Base-by-base conservation (phyloP, 2,888 invertebrate species). In the Ferrisia virgata region DNA sequence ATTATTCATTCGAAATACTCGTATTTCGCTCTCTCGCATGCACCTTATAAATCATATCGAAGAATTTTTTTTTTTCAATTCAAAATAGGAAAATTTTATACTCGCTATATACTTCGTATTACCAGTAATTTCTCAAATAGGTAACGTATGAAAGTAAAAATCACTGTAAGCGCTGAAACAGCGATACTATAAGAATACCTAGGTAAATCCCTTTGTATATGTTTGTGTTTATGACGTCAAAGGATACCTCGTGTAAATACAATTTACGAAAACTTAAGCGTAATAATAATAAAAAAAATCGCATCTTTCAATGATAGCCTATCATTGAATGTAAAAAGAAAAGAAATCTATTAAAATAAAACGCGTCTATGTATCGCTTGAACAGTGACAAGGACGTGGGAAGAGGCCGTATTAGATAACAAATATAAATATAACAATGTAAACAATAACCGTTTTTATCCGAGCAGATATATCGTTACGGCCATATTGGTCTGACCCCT, bases 391-490 rank as follows among this genome's bases (percentile, higher is more conserved):
- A 81, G 81, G 81, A 81, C 81, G 58, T 81, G 58, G 53, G 81
- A 81, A 81, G 81, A 81, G 81, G 81, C 58, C 81, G 53, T 53
- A 80, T 80, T 80, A 80, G 80, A 80, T 80, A 81, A 33, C 31
- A 53, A 53, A 47, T 64, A 58, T 31, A 81, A 33, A 64, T 64
- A 81, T 64, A 81, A 81, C 53, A 58, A 80, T 81, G 36, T 81
- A 81, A 81, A 81, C 81, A 81, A 81, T 81, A 64, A 72, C 33
- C 33, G 72, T 72, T 72, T 72, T 36, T 72, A 72, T 72, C 33
- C 72, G 8, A 33, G 5, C 72, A 72, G 72, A 36, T 72, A 64
- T 64, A 72, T 72, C 36, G 72, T 72, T 72, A 72, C 72, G 72
- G 72, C 72, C 72, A 72, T 72, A 72, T 72, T 72, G 72, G 72